phyloP scores from a whole-genome alignment of 2,113 vertebrate genomes.

The Nothoprocta perdicaria region DNA sequence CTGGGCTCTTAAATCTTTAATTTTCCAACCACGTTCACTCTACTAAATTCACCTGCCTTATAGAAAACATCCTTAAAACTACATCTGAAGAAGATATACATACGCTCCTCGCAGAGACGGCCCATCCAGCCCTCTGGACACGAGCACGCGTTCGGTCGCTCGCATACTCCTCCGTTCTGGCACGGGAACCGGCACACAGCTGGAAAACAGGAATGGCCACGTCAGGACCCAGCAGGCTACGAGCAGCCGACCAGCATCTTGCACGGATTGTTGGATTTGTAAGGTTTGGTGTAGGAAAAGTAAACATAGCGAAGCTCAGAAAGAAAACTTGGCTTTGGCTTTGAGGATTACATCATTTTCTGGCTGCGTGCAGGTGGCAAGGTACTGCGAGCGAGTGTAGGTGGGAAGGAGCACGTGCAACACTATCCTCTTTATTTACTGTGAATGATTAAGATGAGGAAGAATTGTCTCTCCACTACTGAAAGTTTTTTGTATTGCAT shows the following conservation, averaged over 20 bases:
- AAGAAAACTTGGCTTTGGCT: neutral
- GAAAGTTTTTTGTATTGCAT: neutral
- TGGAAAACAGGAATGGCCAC: slow-evolving; percentile 59
- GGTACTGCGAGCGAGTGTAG: neutral
- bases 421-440: neutral
- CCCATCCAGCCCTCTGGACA: slow-evolving; percentile 98
- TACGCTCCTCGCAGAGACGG: slow-evolving; percentile 94
- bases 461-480: neutral
- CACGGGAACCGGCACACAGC: slow-evolving; percentile 93
- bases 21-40: neutral
- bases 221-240: neutral
- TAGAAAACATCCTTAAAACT: neutral
- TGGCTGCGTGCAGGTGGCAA: neutral
- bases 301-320: neutral
- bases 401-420: neutral
- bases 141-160: slow-evolving; percentile 91
- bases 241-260: neutral
- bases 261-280: neutral
- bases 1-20: neutral
- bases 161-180: slow-evolving; percentile 94
- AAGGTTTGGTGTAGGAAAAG: neutral
- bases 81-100: slow-evolving; percentile 61
- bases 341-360: neutral
- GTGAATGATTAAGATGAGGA: neutral
- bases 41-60: neutral